Evolutionary conservation across 2,888 invertebrate genomes (phyloP).

Genomic region (Microplitis manilae): DNA sequence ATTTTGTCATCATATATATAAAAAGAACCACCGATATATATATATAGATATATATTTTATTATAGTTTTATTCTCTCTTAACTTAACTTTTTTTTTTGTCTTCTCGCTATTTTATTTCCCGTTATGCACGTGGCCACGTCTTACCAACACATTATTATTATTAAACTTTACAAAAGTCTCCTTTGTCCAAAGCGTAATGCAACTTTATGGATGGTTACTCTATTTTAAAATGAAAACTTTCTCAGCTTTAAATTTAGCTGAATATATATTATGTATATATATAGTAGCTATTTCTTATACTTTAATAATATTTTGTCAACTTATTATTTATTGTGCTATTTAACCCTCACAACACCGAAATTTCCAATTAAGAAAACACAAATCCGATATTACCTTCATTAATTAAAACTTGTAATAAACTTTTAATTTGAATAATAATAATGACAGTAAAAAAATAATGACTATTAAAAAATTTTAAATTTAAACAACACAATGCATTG

Average conservation of each 20-base stretch:
- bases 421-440: not conserved
- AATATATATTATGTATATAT: no score
- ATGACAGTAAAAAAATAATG: not conserved
- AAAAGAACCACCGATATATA: not conserved
- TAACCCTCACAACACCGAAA: not conserved
- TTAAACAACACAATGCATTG: not conserved
- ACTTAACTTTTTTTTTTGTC: not conserved
- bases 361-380: not conserved
- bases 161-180: conserved; percentile 6
- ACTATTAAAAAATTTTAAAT: not conserved
- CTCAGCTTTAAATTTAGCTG: not conserved
- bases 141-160: conserved; percentile 2
- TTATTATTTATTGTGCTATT: not conserved
- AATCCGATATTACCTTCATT: not conserved
- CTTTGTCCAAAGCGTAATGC: conserved; percentile 6
- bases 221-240: conserved; percentile 13
- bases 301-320: not conserved
- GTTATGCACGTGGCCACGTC: conserved; percentile 1
- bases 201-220: conserved; percentile 7
- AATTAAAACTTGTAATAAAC: not conserved
- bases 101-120: not conserved
- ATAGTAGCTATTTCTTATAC: not conserved
- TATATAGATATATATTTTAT: not conserved
- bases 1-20: not conserved
- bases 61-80: not conserved